Percentiles rank a stretch among this genome's conserved stretches.
Evolutionary conservation across 2,888 invertebrate genomes (phyloP).

Genomic region (Pseudanteris insignis): DNA sequence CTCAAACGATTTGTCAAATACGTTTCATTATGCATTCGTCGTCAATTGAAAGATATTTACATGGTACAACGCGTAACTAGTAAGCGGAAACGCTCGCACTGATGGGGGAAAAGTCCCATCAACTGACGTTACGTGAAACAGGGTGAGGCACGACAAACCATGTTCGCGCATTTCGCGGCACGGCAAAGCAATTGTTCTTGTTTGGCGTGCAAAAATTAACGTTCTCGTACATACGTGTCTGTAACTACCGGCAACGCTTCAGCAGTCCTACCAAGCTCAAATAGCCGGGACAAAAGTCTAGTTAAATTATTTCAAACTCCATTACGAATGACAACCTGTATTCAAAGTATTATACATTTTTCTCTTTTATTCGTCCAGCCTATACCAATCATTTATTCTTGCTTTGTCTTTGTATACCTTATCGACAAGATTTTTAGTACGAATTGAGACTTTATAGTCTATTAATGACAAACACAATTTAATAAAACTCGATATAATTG

Average conservation of each 20-base stretch:
- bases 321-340: constrained; percentile 20
- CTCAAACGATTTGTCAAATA: constrained; percentile 21
- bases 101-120: constrained; percentile 39
- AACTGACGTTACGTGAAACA: constrained; percentile 47
- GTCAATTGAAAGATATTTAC: constrained; percentile 42
- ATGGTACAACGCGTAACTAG: constrained; percentile 42
- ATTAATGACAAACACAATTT: no score
- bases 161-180: constrained; percentile 50
- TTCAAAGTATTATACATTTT: no score
- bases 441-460: no score
- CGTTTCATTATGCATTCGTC: constrained; percentile 39
- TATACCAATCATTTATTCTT: no score
- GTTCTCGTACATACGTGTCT: constrained; percentile 30
- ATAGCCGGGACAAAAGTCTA: constrained; percentile 49
- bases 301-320: constrained; percentile 43
- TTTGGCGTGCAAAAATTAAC: constrained; percentile 44
- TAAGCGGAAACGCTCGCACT: constrained; percentile 48
- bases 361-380: no score
- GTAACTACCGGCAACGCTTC: constrained; percentile 48
- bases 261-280: constrained; percentile 43
- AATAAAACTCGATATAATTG: no score
- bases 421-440: no score
- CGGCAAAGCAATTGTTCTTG: constrained; percentile 52
- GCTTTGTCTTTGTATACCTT: no score
- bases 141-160: constrained; percentile 50